phyloP scores from a whole-genome alignment of 2,888 invertebrate genomes.

The Tanypteryx hageni region DNA sequence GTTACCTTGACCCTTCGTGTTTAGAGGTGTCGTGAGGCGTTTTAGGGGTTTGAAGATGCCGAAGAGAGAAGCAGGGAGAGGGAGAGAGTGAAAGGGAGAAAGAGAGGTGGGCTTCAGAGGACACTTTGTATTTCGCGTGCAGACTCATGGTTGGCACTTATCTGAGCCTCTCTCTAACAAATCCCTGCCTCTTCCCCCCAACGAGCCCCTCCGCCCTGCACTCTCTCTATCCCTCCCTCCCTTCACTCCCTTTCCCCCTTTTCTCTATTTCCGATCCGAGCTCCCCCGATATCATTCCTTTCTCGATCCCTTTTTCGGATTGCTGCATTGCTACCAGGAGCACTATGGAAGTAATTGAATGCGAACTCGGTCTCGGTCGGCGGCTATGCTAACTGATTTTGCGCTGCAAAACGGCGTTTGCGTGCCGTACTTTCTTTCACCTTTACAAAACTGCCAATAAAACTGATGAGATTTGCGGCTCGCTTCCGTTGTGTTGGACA shows the following conservation, averaged over 20 bases:
- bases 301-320: not conserved
- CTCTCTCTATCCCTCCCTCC: not conserved
- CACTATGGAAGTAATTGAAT: slow-evolving; percentile 13
- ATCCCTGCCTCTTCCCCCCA: not conserved
- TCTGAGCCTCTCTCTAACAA: slow-evolving; percentile 1
- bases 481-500: not conserved
- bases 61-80: not conserved
- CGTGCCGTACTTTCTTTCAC: not conserved
- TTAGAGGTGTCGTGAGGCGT: slow-evolving; percentile 54
- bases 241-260: not conserved
- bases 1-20: slow-evolving; percentile 40
- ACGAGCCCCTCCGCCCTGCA: not conserved
- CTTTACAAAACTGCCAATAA: not conserved
- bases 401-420: not conserved
- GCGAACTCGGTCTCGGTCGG: not conserved
- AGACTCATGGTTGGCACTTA: slow-evolving; percentile 11
- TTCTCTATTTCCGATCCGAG: no score
- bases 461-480: slow-evolving; percentile 6
- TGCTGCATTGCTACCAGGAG: not conserved
- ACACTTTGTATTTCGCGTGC: slow-evolving; percentile 30
- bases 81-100: not conserved
- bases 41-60: slow-evolving; percentile 51
- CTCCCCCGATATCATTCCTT: no score
- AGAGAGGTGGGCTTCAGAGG: not conserved
- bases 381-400: slow-evolving; percentile 17